Conservation (phyloP, 2,888 invertebrate genomes). For the Labia minor region DNA sequence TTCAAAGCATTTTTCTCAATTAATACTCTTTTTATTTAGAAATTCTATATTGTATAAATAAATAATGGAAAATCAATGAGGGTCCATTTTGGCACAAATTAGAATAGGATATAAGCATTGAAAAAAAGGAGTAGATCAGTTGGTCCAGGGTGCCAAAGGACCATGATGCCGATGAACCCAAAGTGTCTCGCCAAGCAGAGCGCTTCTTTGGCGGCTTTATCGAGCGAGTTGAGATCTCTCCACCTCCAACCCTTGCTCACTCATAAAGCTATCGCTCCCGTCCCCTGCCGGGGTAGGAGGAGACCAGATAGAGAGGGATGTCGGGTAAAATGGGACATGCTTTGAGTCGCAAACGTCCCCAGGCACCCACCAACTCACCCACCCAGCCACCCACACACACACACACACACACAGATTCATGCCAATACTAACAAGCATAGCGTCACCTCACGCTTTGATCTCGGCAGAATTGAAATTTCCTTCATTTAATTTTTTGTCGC, state of each 20-base stretch:
- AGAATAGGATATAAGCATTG: neutral
- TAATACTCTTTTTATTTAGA: neutral
- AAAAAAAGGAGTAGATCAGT: neutral
- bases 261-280: neutral
- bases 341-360: slow-evolving; percentile 13
- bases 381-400: neutral
- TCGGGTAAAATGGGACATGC: neutral
- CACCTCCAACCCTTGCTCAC: neutral
- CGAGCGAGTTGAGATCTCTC: neutral
- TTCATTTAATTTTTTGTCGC: slow-evolving; percentile 13
- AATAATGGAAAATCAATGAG: neutral
- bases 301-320: neutral
- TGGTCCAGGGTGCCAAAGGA: neutral
- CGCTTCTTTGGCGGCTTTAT: slow-evolving; percentile 5
- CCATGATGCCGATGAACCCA: neutral
- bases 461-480: neutral
- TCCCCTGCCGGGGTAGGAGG: neutral
- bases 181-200: slow-evolving; percentile 7
- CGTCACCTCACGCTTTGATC: slow-evolving; percentile 7
- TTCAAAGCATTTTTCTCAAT: neutral
- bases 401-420: neutral
- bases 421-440: neutral
- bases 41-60: neutral
- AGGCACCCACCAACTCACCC: neutral
- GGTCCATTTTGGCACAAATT: neutral